phyloP scores from a whole-genome alignment of 53 echinoderm and acorn worm genomes.

The Antedon mediterranea region DNA sequence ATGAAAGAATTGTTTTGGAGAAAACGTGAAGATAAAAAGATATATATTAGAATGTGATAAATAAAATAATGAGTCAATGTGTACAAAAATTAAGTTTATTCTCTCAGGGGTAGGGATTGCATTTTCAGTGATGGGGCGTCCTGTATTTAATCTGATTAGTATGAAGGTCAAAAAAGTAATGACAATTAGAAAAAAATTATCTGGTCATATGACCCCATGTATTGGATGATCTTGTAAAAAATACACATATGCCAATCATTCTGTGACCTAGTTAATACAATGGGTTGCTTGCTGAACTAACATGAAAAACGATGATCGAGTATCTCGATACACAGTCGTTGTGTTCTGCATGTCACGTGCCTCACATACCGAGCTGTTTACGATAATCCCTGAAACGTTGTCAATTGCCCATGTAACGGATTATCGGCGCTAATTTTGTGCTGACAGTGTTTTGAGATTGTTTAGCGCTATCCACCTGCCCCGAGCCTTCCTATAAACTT shows the following conservation, averaged over 20 bases:
- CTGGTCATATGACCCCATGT: not conserved
- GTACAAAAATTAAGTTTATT: not conserved
- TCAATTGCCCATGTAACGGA: conserved; percentile 1
- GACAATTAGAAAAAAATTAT: not conserved
- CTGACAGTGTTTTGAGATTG: not conserved
- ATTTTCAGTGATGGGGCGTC: not conserved
- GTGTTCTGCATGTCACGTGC: not conserved
- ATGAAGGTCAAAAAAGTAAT: not conserved
- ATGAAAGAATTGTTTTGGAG: not conserved
- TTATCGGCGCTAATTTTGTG: not conserved
- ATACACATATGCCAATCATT: not conserved
- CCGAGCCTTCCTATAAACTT: not conserved
- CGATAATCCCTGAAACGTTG: not conserved
- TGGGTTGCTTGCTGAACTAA: not conserved
- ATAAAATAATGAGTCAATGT: not conserved
- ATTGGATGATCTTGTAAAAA: not conserved
- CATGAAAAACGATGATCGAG: not conserved
- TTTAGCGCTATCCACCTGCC: not conserved
- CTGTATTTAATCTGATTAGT: not conserved
- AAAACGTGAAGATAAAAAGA: not conserved
- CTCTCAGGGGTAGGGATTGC: not conserved
- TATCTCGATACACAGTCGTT: not conserved
- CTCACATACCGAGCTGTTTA: not conserved
- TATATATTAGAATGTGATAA: not conserved
- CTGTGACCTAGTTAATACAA: not conserved